These are phyloP conservation scores for Caracal caracal DNA, from an alignment of 2,113 vertebrate species.

Conservation along the genomic window DNA sequence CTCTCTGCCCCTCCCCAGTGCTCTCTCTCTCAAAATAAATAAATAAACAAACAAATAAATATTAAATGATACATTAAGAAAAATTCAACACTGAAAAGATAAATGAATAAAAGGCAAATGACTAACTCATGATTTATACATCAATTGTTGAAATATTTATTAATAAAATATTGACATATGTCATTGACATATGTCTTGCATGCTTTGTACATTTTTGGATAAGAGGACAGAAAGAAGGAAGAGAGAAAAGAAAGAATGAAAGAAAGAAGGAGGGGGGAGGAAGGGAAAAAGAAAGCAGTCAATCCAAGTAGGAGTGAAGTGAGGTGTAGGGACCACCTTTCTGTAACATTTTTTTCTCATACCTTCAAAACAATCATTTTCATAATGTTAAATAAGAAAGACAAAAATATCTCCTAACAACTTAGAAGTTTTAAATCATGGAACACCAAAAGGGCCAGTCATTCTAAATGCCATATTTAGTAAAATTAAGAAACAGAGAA, in stretches of 20 bases:
- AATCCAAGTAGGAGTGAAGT: not conserved
- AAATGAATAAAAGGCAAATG: not conserved
- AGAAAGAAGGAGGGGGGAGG: not conserved
- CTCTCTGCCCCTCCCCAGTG: no score
- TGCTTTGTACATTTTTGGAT: not conserved
- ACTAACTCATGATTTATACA: not conserved
- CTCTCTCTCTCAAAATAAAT: no score
- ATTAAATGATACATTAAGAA: not conserved
- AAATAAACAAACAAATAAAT: no score
- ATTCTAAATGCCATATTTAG: not conserved
- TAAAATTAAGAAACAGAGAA: not conserved
- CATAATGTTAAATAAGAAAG: not conserved
- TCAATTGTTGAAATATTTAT: not conserved
- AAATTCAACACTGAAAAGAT: not conserved
- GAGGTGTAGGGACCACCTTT: not conserved
- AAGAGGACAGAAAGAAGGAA: not conserved
- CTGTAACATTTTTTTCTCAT: not conserved
- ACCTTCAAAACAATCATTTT: not conserved
- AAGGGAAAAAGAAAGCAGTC: not conserved
- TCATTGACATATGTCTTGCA: not conserved
- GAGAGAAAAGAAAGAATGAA: no score
- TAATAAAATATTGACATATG: not conserved
- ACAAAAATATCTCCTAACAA: not conserved
- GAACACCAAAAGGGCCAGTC: not conserved
- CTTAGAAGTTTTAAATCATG: not conserved